Conservation (phyloP, 92 coral and sea anemone genomes). For the Palythoa grandis region DNA sequence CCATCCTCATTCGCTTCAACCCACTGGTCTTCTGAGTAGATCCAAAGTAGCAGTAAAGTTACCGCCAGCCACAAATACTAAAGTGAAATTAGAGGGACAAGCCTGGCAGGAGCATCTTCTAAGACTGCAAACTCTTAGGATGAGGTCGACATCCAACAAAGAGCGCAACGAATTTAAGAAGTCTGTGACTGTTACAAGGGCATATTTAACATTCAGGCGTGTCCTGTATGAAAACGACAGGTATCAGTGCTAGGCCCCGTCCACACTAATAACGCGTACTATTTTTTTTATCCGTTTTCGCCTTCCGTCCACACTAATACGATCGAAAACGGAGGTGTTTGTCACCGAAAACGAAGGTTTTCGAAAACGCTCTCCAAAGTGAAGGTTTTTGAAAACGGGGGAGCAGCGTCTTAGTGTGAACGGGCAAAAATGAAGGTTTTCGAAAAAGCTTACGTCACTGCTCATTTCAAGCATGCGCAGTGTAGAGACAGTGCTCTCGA, state of each 20-base stretch:
- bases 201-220: constrained; percentile 20
- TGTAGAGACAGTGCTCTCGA: no score
- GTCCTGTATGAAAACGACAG: constrained; percentile 4
- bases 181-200: not conserved
- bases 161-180: not conserved
- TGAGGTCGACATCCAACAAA: not conserved
- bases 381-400: no score
- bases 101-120: constrained; percentile 27
- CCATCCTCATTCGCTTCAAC: not conserved
- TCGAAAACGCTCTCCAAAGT: no score
- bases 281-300: no score
- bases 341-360: no score
- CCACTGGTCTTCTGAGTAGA: not conserved
- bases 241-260: not conserved
- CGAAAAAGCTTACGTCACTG: no score
- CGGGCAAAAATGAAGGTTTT: no score
- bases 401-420: no score
- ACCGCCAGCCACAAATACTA: constrained; percentile 2
- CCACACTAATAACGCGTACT: no score
- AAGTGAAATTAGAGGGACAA: constrained; percentile 23
- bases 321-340: no score
- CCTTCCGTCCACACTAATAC: no score
- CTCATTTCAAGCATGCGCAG: no score
- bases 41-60: not conserved
- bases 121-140: not conserved